Percentiles rank a stretch among this genome's conserved stretches.
Conservation (phyloP, 2,888 invertebrate species). For the Tetranychus truncatus region DNA sequence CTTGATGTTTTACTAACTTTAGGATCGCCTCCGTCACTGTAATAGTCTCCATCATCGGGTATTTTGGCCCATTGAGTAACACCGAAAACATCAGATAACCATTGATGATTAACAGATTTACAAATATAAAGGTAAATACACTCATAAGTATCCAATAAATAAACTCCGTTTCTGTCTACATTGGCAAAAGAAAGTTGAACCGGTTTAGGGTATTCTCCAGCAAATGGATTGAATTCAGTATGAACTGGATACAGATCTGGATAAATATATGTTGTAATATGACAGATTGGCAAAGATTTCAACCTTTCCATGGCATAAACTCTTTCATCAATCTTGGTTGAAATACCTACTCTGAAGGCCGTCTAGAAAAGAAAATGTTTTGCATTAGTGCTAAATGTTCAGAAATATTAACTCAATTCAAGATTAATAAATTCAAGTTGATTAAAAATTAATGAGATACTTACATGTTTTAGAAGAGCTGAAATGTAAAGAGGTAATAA, state of each 20-base stretch:
- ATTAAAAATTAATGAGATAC: conserved; percentile 29
- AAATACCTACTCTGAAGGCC: conserved; percentile 70
- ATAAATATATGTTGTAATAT: conserved; percentile 65
- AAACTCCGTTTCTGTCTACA: conserved; percentile 60
- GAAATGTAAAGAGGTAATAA: conserved; percentile 72
- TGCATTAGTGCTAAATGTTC: too few species aligned
- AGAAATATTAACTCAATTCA: too few species aligned
- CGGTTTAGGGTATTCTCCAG: conserved; percentile 11
- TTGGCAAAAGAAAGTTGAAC: conserved; percentile 60
- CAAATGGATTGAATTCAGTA: conserved; percentile 23
- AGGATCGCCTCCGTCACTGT: neutral
- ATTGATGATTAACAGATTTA: conserved; percentile 51
- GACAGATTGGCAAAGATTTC: conserved; percentile 62
- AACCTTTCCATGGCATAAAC: conserved; percentile 80
- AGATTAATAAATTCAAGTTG: neutral
- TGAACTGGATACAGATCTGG: conserved; percentile 81
- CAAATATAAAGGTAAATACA: conserved; percentile 65
- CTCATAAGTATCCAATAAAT: conserved; percentile 71
- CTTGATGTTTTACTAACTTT: conserved; percentile 6
- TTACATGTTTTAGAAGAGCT: conserved; percentile 66
- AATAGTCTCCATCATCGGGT: conserved; percentile 42
- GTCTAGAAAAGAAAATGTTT: conserved; percentile 38
- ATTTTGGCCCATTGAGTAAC: conserved; percentile 52
- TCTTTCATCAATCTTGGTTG: conserved; percentile 77
- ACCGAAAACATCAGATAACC: conserved; percentile 58